Conservation (phyloP, 2,113 vertebrate genomes). For the Peromyscus leucopus region DNA sequence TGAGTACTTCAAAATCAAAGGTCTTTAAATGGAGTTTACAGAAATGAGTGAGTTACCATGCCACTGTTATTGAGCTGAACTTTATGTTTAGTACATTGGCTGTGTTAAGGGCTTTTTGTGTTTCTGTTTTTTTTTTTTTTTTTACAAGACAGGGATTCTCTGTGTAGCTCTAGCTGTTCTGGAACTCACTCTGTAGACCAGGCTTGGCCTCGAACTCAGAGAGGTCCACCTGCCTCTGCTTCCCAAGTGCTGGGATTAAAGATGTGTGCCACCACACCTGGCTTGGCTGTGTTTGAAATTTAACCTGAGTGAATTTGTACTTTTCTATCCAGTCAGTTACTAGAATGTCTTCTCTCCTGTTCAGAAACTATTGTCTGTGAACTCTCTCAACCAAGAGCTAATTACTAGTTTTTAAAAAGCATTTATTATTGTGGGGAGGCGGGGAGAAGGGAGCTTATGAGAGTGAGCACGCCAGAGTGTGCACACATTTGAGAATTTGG, state of each 20-base stretch:
- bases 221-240: background rate
- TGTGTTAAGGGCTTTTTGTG: background rate
- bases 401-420: background rate
- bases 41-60: background rate
- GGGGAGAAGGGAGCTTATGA: background rate
- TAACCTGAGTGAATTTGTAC: background rate
- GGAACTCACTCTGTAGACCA: background rate
- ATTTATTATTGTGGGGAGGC: too few species aligned
- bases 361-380: slow-evolving; percentile 14
- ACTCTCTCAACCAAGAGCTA: background rate
- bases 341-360: background rate
- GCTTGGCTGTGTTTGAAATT: background rate
- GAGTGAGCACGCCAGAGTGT: background rate
- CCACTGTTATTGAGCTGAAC: background rate
- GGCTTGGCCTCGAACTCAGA: background rate
- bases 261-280: background rate
- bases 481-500: background rate
- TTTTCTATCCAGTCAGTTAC: background rate
- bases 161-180: background rate
- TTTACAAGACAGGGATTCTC: background rate
- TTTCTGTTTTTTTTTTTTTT: background rate
- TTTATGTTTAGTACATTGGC: background rate
- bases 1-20: background rate
- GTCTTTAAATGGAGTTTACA: background rate
- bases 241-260: background rate